Conservation (phyloP, 2,888 invertebrate species). For the Thysanoteuthis rhombus region DNA sequence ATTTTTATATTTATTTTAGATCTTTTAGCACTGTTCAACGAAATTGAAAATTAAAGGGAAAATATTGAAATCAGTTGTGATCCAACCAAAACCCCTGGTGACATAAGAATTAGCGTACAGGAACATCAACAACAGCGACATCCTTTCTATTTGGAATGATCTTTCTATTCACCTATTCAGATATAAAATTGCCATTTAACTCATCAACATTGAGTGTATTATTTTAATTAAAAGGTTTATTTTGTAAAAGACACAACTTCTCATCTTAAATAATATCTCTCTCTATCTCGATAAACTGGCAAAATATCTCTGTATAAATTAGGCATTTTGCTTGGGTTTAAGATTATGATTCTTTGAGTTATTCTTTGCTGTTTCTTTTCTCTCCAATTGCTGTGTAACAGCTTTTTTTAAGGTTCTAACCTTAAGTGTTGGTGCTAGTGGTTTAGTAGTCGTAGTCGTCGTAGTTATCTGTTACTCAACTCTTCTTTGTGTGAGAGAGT, state of each 20-base stretch:
- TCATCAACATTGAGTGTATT: slow-evolving; percentile 12
- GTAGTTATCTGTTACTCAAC: background rate
- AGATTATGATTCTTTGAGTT: background rate
- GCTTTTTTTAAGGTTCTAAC: background rate
- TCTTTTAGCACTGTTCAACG: background rate
- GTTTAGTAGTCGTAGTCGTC: background rate
- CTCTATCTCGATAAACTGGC: background rate
- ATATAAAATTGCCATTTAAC: background rate
- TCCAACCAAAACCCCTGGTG: background rate
- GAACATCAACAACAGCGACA: slow-evolving; percentile 12
- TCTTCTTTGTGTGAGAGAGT: slow-evolving; percentile 23
- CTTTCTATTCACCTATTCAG: background rate
- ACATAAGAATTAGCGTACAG: background rate
- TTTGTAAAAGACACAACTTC: background rate
- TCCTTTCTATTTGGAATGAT: background rate
- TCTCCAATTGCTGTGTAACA: background rate
- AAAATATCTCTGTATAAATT: background rate
- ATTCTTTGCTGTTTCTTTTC: background rate
- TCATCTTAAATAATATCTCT: background rate
- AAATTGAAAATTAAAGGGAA: background rate
- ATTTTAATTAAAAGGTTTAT: background rate
- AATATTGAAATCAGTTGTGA: background rate
- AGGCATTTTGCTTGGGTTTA: background rate
- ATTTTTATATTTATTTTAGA: slow-evolving; percentile 12
- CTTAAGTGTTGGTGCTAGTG: slow-evolving; percentile 23